phyloP scores from a whole-genome alignment of 64 coral and sea anemone species.

The Pachyseris speciosa region DNA sequence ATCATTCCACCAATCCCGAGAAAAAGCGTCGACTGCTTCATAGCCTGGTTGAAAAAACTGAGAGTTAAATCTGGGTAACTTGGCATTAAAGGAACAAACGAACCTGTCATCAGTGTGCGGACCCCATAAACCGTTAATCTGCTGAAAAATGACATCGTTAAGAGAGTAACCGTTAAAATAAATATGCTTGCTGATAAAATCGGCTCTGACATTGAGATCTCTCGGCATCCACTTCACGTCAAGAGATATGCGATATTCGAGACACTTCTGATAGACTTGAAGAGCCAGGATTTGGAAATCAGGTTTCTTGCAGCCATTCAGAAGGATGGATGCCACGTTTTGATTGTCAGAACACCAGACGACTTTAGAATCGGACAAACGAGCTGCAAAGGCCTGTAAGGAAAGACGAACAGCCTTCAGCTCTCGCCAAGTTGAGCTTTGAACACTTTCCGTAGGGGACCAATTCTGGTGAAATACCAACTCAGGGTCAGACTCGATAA shows the following conservation, averaged over 20 bases:
- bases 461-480: slow-evolving; percentile 46
- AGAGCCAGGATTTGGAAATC: slow-evolving; percentile 44
- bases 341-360: slow-evolving; percentile 63
- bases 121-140: slow-evolving; percentile 32
- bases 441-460: slow-evolving; percentile 15
- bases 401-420: slow-evolving; percentile 8
- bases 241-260: slow-evolving; percentile 15
- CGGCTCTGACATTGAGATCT: slow-evolving; percentile 34
- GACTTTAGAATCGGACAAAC: slow-evolving; percentile 11
- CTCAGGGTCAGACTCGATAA: neutral
- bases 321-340: slow-evolving; percentile 34
- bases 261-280: slow-evolving; percentile 15
- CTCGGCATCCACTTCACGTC: slow-evolving; percentile 58
- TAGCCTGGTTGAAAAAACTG: slow-evolving; percentile 41
- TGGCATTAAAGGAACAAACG: slow-evolving; percentile 55
- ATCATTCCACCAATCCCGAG: slow-evolving; percentile 39
- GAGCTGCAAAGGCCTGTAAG: neutral
- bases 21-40: slow-evolving; percentile 54
- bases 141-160: neutral
- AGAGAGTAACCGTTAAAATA: slow-evolving; percentile 48
- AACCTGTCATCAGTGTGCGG: slow-evolving; percentile 62
- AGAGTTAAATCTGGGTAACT: slow-evolving; percentile 68
- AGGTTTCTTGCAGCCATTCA: slow-evolving; percentile 31
- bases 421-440: slow-evolving; percentile 65
- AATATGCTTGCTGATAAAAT: slow-evolving; percentile 25